A percentile compares a stretch with the other conserved stretches of the same genome.
phyloP scores from a whole-genome alignment of 2,113 vertebrate genomes.

The Lepisosteus oculatus region DNA sequence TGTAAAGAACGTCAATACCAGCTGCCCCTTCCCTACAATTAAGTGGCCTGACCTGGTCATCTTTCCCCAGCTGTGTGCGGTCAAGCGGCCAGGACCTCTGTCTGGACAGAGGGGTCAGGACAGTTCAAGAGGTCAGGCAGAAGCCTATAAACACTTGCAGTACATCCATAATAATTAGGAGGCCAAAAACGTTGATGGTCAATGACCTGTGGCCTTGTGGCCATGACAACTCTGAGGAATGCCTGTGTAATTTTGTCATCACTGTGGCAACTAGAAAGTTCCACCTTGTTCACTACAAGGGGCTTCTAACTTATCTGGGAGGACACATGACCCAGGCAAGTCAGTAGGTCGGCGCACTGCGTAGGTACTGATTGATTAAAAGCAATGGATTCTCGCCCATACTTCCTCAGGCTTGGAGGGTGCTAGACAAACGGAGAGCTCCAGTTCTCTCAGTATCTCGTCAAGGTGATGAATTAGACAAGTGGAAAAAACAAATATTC shows the following conservation, averaged over 20 bases:
- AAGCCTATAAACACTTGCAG: slow-evolving; percentile 43
- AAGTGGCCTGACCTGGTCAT: slow-evolving; percentile 2
- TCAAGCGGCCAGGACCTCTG: slow-evolving; percentile 36
- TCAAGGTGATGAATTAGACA: not conserved
- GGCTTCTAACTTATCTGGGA: too few relatives aligned
- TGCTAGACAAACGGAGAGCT: not conserved
- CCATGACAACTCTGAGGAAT: slow-evolving; percentile 11
- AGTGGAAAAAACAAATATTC: not conserved
- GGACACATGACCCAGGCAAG: too few relatives aligned
- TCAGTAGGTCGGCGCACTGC: too few relatives aligned
- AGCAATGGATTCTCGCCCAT: not conserved
- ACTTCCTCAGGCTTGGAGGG: not conserved
- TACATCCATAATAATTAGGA: slow-evolving; percentile 19
- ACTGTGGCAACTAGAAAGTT: not conserved
- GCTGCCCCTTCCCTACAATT: not conserved
- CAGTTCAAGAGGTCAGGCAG: slow-evolving; percentile 39
- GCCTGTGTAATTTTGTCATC: not conserved
- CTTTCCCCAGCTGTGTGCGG: slow-evolving; percentile 15
- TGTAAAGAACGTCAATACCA: slow-evolving; percentile 3
- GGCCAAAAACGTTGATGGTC: slow-evolving; percentile 7
- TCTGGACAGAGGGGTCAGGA: slow-evolving; percentile 41
- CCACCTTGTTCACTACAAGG: too few relatives aligned
- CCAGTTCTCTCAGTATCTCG: not conserved
- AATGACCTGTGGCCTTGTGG: slow-evolving; percentile 20
- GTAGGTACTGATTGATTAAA: not conserved